Base-by-base conservation (phyloP, 2,797 vertebrate genomes). In the Synaphobranchus kaupii region DNA sequence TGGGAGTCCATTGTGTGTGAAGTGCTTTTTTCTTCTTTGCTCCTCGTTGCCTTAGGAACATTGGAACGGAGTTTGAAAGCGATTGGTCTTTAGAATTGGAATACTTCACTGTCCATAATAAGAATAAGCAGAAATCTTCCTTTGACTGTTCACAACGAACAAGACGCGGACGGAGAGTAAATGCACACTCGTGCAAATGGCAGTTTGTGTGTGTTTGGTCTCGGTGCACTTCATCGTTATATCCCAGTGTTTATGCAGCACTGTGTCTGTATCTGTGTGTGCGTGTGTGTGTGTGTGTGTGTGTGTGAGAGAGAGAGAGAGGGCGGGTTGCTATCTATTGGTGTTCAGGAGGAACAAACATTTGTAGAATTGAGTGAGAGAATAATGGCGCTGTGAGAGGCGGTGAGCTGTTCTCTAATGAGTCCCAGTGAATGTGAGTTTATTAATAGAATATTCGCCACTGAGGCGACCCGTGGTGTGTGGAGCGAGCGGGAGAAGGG, bases 191-290 rank as follows among this genome's bases (percentile, higher is more conserved):
- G 13, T 60, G 58, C 20, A 22, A 60, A 60, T 60, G 4, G 17
- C 58, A 60, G 58, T 52, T 52, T 52, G 7, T 83, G 78, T 58
- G 63, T 76, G 54, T 50, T 52, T 52, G 50, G 50, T 2, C 50
- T 52, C 6, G 5, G 50, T 52, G 50, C 10, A 10, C 10, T 10
- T 52, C 50, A 39, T 39, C 39, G 39, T 39, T 39, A 39, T 52
- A 52, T 6, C 50, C 50, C 10, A 2, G 50, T 52, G 50, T 52
- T 6, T 52, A 52, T 10, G 50, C 5, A 6, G 5, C 28, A 60
- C 63, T 81, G 84, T 58, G 68, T 82, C 39, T 44, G 44, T 68
- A n/a, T 81, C 31, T 84, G 86, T 84, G 68, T 78, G 85, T 58
- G 20, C 56, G 50, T 17, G 56, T 52, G 83, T 44, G 48, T n/a